Percentiles rank a stretch among this genome's conserved stretches.
phyloP scores from a whole-genome alignment of 2,888 invertebrate species.

The Pollenia amentaria region DNA sequence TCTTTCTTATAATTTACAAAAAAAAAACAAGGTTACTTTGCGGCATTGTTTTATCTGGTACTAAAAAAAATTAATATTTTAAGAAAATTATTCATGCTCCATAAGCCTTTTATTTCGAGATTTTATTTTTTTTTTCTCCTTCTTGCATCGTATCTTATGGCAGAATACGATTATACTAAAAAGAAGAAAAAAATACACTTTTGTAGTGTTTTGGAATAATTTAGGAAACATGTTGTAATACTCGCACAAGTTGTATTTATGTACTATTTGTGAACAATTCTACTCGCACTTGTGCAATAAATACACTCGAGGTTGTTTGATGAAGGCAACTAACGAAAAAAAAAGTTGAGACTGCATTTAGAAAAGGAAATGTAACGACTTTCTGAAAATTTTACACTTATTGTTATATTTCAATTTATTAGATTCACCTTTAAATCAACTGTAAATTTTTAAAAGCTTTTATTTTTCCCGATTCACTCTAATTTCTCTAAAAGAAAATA shows the following conservation, averaged over 20 bases:
- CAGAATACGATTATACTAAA: neutral
- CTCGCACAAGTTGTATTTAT: slow-evolving; percentile 23
- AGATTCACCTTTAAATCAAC: too few species aligned
- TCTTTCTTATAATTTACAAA: neutral
- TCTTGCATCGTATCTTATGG: neutral
- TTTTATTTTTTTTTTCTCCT: neutral
- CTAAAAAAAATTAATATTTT: slow-evolving; percentile 29
- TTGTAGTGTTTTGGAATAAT: slow-evolving; percentile 15
- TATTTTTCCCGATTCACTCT: too few species aligned
- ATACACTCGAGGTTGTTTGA: neutral
- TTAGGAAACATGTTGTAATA: slow-evolving; percentile 22
- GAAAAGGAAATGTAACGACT: too few species aligned
- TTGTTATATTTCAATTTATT: too few species aligned
- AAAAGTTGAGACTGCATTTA: too few species aligned
- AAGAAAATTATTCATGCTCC: slow-evolving; percentile 21
- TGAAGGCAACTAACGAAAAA: neutral
- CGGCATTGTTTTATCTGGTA: slow-evolving; percentile 3
- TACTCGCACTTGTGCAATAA: neutral
- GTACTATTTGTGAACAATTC: neutral
- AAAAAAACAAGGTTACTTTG: slow-evolving; percentile 1
- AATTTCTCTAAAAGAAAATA: too few species aligned
- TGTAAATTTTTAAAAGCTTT: too few species aligned
- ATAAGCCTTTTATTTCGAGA: slow-evolving; percentile 26
- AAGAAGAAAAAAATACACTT: neutral
- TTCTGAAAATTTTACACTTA: too few species aligned